Conservation (phyloP, 2,888 invertebrate genomes). For the Drosophila nr. fundita region DNA sequence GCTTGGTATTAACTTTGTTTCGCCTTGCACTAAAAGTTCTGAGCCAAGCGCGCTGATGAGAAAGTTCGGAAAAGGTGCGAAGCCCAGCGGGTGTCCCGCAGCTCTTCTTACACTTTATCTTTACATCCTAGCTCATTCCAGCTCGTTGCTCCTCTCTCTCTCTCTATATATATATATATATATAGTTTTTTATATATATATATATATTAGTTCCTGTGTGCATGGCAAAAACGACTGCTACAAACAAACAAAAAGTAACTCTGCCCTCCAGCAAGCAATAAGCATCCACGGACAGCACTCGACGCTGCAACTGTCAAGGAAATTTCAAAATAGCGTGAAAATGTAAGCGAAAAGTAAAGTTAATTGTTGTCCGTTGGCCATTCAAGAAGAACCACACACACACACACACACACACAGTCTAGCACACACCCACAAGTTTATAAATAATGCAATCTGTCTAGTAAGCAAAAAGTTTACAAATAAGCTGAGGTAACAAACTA, state of each 20-base stretch:
- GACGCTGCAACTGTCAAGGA: slow-evolving; percentile 44
- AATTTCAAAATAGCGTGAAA: slow-evolving; percentile 72
- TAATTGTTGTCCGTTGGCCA: slow-evolving; percentile 59
- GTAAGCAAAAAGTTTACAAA: slow-evolving; percentile 48
- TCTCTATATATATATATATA: neutral
- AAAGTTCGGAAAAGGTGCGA: slow-evolving; percentile 73
- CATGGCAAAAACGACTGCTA: slow-evolving; percentile 22
- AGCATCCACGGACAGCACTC: slow-evolving; percentile 19
- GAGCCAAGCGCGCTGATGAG: slow-evolving; percentile 66
- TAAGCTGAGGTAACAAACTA: slow-evolving; percentile 44
- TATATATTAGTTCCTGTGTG: slow-evolving; percentile 4
- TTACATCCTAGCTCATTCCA: slow-evolving; percentile 1
- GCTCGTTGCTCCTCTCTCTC: slow-evolving; percentile 4
- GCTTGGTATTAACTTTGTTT: slow-evolving; percentile 60
- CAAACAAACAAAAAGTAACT: slow-evolving; percentile 60
- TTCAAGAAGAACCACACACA: slow-evolving; percentile 21
- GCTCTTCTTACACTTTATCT: neutral
- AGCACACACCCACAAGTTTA: slow-evolving; percentile 23
- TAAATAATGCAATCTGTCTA: slow-evolving; percentile 62
- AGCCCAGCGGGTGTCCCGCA: slow-evolving; percentile 37
- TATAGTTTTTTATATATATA: neutral
- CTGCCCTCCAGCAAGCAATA: slow-evolving; percentile 23
- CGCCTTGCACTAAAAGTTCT: slow-evolving; percentile 50
- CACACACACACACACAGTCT: slow-evolving; percentile 4
- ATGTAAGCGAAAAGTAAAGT: slow-evolving; percentile 73